A percentile compares a stretch with the other conserved stretches of the same genome.
These are phyloP conservation scores for Edolisoma coerulescens DNA, from an alignment of 2,113 vertebrate genomes.

Conservation along the genomic window DNA sequence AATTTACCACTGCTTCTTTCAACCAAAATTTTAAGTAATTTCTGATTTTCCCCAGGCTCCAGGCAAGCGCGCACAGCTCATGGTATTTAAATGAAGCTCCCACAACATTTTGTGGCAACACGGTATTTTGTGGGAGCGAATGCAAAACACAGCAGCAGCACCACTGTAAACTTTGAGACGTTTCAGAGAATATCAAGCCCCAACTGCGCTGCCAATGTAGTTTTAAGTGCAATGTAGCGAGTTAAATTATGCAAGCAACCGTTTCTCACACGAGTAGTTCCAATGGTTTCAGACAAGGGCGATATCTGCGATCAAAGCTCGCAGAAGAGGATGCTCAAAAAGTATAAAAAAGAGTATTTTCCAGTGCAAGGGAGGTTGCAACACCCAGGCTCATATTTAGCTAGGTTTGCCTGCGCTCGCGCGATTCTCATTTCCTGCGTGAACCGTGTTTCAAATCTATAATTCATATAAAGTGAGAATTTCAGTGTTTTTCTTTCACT, in stretches of 20 bases:
- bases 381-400: background rate
- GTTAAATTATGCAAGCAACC: constrained; percentile 49
- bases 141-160: constrained; percentile 55
- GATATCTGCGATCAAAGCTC: background rate
- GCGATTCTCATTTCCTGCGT: background rate
- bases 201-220: background rate
- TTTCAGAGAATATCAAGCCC: constrained; percentile 10
- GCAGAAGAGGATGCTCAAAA: background rate
- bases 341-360: background rate
- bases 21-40: background rate
- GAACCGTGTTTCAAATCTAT: constrained; percentile 38
- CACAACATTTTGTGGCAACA: constrained; percentile 47
- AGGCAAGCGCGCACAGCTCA: background rate
- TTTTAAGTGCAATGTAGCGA: background rate
- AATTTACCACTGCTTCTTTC: background rate
- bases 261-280: background rate
- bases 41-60: background rate
- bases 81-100: constrained; percentile 50
- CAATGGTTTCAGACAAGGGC: background rate
- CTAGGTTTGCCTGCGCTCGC: background rate
- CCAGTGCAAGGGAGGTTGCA: background rate
- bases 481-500: constrained; percentile 3
- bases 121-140: constrained; percentile 15
- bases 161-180: constrained; percentile 56
- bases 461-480: constrained; percentile 38